phyloP scores from a whole-genome alignment of 1,140 invertebrate species.

The Tetraneura akinire region DNA sequence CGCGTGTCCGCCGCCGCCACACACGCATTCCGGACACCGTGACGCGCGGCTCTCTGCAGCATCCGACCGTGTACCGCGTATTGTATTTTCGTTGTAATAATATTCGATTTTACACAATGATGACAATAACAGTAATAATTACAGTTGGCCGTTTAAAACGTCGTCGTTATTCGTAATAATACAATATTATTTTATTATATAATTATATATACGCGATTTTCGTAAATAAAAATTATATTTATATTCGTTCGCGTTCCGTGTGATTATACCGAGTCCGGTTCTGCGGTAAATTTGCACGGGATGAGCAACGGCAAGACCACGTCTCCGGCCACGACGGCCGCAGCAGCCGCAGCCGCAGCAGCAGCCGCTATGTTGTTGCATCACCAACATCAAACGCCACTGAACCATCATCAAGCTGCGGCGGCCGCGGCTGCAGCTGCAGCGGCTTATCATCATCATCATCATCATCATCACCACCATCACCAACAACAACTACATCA shows the following conservation, averaged over 20 bases:
- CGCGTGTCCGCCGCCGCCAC: background rate
- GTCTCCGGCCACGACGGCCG: background rate
- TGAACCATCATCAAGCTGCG: background rate
- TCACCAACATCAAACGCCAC: background rate
- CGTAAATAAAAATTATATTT: no score
- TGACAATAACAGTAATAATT: no score
- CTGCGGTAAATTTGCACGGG: background rate
- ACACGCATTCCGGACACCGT: slow-evolving; percentile 29
- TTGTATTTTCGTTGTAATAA: background rate
- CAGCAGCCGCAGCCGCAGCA: background rate
- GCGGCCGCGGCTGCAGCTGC: background rate
- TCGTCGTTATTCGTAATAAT: no score
- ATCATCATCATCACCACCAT: background rate
- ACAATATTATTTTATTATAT: no score
- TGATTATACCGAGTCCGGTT: no score
- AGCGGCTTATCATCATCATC: slow-evolving; percentile 1
- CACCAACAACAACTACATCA: background rate
- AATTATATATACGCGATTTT: no score
- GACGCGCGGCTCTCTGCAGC: slow-evolving; percentile 5
- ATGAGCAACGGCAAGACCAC: slow-evolving; percentile 1
- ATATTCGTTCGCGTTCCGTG: no score
- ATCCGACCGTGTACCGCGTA: background rate
- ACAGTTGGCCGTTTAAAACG: no score
- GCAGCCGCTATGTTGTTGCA: slow-evolving; percentile 1
- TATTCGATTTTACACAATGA: no score